Percentiles rank a stretch among this genome's conserved stretches.
Evolutionary conservation across 2,113 vertebrate species (phyloP).

Genomic region (Anseranas semipalmata): DNA sequence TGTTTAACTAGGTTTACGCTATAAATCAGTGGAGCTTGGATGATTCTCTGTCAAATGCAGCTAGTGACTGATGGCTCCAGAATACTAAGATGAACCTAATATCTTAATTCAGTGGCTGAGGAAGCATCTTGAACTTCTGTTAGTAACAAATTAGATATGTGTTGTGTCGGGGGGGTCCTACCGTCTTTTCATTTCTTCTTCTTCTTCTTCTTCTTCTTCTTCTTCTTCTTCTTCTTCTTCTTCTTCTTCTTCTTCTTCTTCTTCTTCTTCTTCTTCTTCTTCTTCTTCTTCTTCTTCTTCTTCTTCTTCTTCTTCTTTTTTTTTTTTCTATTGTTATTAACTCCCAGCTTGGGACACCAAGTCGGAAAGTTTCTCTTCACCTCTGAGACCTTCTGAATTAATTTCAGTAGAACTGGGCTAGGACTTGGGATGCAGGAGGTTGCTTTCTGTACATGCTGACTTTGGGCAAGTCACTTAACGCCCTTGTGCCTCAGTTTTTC

Average conservation of each 20-base stretch:
- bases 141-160: neutral
- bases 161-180: neutral
- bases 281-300: too few species aligned
- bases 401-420: neutral
- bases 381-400: neutral
- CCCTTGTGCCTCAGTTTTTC: neutral
- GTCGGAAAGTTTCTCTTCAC: neutral
- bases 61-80: neutral
- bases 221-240: fast-evolving
- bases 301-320: neutral
- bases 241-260: too few species aligned
- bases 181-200: neutral
- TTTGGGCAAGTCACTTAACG: neutral
- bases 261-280: neutral
- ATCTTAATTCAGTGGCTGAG: neutral
- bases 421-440: neutral
- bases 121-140: neutral
- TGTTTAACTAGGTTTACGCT: neutral
- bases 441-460: neutral
- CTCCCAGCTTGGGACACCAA: neutral
- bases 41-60: neutral
- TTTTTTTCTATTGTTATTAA: fast-evolving
- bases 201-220: fast-evolving
- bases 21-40: neutral
- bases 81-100: neutral